A percentile compares a stretch with the other conserved stretches of the same genome.
These are phyloP conservation scores for Enteromius mattozi DNA, from an alignment of 2,797 vertebrate genomes.

Conservation along the genomic window DNA sequence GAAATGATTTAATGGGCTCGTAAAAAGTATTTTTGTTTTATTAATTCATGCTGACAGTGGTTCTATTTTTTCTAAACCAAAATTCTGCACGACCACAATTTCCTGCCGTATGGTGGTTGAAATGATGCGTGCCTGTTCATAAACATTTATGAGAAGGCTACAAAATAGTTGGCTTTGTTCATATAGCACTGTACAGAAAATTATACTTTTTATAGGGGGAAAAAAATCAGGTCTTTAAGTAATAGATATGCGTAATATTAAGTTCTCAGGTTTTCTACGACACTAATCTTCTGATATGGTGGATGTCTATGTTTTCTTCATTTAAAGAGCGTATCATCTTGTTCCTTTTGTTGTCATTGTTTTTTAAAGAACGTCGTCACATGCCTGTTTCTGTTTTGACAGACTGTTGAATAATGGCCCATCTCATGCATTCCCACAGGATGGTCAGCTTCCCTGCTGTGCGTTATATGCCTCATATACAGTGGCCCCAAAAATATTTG, in stretches of 20 bases:
- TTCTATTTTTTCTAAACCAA: slow-evolving; percentile 86
- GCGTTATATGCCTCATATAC: not conserved
- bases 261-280: slow-evolving; percentile 88
- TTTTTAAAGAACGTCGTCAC: slow-evolving; percentile 76
- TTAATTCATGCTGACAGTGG: slow-evolving; percentile 77
- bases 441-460: not conserved
- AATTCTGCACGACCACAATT: slow-evolving; percentile 80
- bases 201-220: slow-evolving; percentile 85
- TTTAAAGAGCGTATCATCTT: slow-evolving; percentile 70
- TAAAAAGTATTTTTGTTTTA: slow-evolving; percentile 77
- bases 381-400: slow-evolving; percentile 74
- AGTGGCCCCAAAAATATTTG: slow-evolving; percentile 1
- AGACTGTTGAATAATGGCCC: slow-evolving; percentile 56
- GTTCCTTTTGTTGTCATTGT: slow-evolving; percentile 64
- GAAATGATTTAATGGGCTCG: slow-evolving; percentile 71
- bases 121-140: slow-evolving; percentile 82
- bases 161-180: slow-evolving; percentile 81
- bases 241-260: slow-evolving; percentile 83
- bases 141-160: slow-evolving; percentile 81
- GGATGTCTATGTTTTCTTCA: slow-evolving; percentile 69
- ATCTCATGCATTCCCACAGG: slow-evolving; percentile 45
- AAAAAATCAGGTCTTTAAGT: slow-evolving; percentile 85
- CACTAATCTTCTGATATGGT: slow-evolving; percentile 79
- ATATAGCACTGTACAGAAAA: slow-evolving; percentile 87
- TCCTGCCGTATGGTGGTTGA: slow-evolving; percentile 80